A percentile compares a stretch with the other conserved stretches of the same genome.
Evolutionary conservation across 37 sponge, comb jelly and placozoan species (phyloP).

Genomic region (Cliona cf. orientalis): DNA sequence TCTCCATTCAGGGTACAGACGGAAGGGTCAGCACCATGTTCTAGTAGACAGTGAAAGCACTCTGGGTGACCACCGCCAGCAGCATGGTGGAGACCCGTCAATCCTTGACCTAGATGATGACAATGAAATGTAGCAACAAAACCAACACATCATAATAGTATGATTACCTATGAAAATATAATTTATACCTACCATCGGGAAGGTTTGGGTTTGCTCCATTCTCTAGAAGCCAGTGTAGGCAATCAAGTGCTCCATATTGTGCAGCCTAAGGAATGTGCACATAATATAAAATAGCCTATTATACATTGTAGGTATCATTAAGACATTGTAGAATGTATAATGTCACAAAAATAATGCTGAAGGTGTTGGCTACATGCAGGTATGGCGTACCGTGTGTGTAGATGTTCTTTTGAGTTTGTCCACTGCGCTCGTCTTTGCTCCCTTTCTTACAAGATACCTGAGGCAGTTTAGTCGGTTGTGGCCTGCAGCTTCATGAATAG

Average conservation of each 20-base stretch:
- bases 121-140: too few species aligned
- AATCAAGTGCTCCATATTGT: conserved; percentile 37
- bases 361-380: not conserved
- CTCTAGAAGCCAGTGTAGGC: conserved; percentile 77
- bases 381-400: conserved; percentile 68
- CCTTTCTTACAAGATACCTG: conserved; percentile 58
- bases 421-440: conserved; percentile 8
- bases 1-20: conserved; percentile 18
- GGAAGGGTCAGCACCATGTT: conserved; percentile 55
- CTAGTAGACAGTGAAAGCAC: conserved; percentile 70
- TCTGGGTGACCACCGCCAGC: conserved; percentile 65
- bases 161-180: too few species aligned
- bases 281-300: conserved; percentile 1
- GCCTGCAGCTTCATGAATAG: conserved; percentile 67
- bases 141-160: too few species aligned
- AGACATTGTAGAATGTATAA: not conserved
- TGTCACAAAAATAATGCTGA: not conserved
- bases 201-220: conserved; percentile 36
- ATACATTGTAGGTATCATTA: not conserved
- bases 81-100: conserved; percentile 65
- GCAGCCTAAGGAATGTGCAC: conserved; percentile 61
- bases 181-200: conserved; percentile 39
- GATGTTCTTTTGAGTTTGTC: conserved; percentile 53
- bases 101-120: conserved; percentile 31
- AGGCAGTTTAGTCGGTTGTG: conserved; percentile 52